Percentiles rank a stretch among this genome's conserved stretches.
These are phyloP conservation scores for Danio jaintianensis DNA, from an alignment of 2,797 vertebrate genomes.

Conservation along the genomic window DNA sequence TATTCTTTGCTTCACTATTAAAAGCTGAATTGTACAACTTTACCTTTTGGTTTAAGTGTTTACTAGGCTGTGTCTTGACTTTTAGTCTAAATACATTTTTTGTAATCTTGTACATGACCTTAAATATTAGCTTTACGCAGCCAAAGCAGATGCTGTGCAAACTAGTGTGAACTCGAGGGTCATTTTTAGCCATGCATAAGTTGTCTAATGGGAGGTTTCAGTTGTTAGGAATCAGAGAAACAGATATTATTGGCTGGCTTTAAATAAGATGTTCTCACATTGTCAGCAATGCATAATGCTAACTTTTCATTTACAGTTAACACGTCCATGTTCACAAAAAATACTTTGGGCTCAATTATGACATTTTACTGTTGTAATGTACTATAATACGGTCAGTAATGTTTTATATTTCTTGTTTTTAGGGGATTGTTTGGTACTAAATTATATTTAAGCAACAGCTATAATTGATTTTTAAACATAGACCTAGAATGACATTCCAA, in stretches of 20 bases:
- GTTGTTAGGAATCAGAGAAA: neutral
- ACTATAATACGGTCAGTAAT: too few species aligned
- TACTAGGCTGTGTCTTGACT: neutral
- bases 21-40: slow-evolving; percentile 64
- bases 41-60: slow-evolving; percentile 37
- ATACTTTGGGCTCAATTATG: too few species aligned
- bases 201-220: slow-evolving; percentile 5
- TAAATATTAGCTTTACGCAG: slow-evolving; percentile 16
- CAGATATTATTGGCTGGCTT: neutral
- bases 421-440: too few species aligned
- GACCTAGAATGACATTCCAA: too few species aligned
- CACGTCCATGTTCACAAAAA: neutral
- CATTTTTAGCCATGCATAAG: neutral
- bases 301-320: neutral
- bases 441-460: too few species aligned
- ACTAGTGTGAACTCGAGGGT: slow-evolving; percentile 12
- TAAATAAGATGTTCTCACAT: neutral
- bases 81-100: neutral
- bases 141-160: slow-evolving; percentile 27
- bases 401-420: too few species aligned
- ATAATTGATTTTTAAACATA: too few species aligned
- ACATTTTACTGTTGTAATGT: too few species aligned
- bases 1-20: slow-evolving; percentile 74
- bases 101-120: neutral
- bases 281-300: neutral